Percentiles rank a stretch among this genome's conserved stretches.
These are phyloP conservation scores for Platygyra sinensis DNA, from an alignment of 64 coral and sea anemone genomes.

Conservation along the genomic window DNA sequence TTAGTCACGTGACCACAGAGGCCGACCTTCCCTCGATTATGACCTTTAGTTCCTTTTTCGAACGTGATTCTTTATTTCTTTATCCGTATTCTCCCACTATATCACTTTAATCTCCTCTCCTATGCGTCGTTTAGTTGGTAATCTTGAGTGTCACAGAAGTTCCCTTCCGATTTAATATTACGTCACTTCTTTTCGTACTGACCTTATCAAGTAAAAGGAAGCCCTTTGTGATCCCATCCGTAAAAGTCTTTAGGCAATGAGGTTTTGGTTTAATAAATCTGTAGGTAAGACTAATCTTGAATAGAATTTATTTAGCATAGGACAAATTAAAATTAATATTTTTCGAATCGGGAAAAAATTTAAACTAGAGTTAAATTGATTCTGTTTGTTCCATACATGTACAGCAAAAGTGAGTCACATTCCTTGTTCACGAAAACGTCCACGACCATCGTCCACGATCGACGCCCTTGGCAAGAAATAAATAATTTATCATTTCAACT, in stretches of 20 bases:
- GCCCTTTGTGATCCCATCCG: no score
- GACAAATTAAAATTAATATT: no score
- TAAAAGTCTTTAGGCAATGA: no score
- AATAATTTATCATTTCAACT: not conserved
- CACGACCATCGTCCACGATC: not conserved
- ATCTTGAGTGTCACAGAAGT: no score
- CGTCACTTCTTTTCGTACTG: not conserved
- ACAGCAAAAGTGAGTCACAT: no score
- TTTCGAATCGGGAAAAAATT: no score
- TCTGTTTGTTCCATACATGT: no score
- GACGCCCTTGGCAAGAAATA: not conserved
- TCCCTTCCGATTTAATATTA: not conserved
- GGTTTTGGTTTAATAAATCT: no score
- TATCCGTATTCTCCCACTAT: not conserved
- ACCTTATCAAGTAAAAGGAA: not conserved
- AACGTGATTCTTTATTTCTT: not conserved
- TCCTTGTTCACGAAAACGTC: not conserved
- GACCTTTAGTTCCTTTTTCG: not conserved
- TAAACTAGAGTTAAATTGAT: no score
- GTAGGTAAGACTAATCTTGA: no score
- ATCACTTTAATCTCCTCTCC: not conserved
- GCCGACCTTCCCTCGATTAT: conserved; percentile 6
- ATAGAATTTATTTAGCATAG: no score
- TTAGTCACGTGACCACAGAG: conserved; percentile 80
- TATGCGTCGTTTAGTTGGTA: not conserved